Evolutionary conservation across 2,888 invertebrate genomes (phyloP), one percentile per base, ranked within the genome.

Genomic region (Rhagonycha lutea): DNA sequence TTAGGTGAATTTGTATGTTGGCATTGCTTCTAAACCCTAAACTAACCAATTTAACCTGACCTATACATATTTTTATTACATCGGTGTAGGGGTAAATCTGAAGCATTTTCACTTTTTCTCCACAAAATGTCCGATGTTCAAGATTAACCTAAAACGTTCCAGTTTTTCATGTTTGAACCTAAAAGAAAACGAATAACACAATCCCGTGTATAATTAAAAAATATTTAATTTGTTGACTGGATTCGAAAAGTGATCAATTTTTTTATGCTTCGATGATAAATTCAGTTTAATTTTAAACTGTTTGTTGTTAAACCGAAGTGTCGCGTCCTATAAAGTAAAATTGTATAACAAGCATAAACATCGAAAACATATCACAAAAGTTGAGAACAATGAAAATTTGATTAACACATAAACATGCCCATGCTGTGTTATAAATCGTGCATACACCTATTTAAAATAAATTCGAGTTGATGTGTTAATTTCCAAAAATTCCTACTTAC

Each of bases 401-500:
- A 65, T 24, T 24, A 65, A 72, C 67, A 32, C 23, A 11, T 61
- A 61, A 32, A 18, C 72, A 61, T 72, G 72, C 72, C 61, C 72
- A 72, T 72, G 72, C 72, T 7, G 18, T 62, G 14, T 47, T 72
- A 18, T 63, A 28, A 65, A 32, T 63, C 62, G 29, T 61, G 63
- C 72, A 72, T 68, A 68, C 72, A 61, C 28, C 47, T 26, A 32
- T 23, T 26, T 23, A 24, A 61, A 60, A 61, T 61, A 68, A 29
- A 18, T 18, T 68, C 28, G 60, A 29, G 9, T 28, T 67, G 29
- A 67, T 68, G 14, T 12, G 28, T 11, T 68, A 14, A 29, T 65
- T 60, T 67, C 28, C 61, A 29, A n/a, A 4, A 70, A 70, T 77
- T 68, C 73, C 76, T 77, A 77, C 76, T 77, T 77, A 77, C 76